These are phyloP conservation scores for Aphelocoma californica DNA, from an alignment of 2,797 vertebrate species.

Conservation along the genomic window DNA sequence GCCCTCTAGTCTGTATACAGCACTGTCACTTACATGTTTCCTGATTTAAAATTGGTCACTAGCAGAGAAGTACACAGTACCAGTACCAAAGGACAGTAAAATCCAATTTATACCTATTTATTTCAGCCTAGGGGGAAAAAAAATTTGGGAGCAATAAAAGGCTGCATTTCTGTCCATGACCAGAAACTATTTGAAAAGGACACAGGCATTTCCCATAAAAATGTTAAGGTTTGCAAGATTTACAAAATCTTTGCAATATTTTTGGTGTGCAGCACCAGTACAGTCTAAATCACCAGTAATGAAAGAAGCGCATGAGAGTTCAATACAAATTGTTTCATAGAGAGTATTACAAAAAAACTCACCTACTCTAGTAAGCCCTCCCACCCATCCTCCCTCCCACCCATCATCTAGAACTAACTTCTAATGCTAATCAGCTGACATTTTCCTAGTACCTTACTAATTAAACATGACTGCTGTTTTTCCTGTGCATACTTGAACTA, in stretches of 20 bases:
- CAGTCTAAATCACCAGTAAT: constrained; percentile 11
- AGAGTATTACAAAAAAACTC: neutral
- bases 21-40: neutral
- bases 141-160: neutral
- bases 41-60: constrained; percentile 1
- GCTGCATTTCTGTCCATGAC: neutral
- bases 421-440: constrained; percentile 63
- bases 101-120: neutral
- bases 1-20: neutral
- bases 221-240: constrained; percentile 47
- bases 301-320: constrained; percentile 23
- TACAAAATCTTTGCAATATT: constrained; percentile 51
- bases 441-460: constrained; percentile 54
- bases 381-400: constrained; percentile 19
- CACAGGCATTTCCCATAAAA: constrained; percentile 10
- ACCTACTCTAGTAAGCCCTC: constrained; percentile 26
- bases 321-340: constrained; percentile 28
- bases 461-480: constrained; percentile 37
- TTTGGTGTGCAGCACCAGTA: constrained; percentile 55
- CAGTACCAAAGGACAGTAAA: neutral
- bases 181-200: constrained; percentile 1
- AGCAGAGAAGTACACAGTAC: neutral
- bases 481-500: constrained; percentile 51
- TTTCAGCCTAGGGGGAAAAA: neutral
- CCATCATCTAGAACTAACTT: constrained; percentile 32